A percentile compares a stretch with the other conserved stretches of the same genome.
phyloP scores from a whole-genome alignment of 92 coral and sea anemone genomes.

The Palythoa grandis region DNA sequence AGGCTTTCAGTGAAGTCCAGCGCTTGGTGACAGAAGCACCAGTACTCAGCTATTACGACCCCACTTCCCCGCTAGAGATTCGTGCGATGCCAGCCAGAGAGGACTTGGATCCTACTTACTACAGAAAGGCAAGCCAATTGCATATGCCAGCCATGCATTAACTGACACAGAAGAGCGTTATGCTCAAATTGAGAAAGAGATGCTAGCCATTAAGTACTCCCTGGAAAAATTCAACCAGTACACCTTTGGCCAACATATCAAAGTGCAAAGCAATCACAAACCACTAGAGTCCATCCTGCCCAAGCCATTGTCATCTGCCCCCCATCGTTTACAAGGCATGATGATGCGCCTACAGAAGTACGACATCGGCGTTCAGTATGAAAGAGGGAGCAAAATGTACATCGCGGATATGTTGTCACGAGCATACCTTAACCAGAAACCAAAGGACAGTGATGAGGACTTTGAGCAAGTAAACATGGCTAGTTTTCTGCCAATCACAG shows the following conservation, averaged over 20 bases:
- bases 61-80: neutral
- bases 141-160: neutral
- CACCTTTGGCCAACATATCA: neutral
- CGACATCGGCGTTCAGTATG: too few species aligned
- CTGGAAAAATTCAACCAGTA: neutral
- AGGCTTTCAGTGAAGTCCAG: neutral
- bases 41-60: too few species aligned
- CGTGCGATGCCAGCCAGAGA: slow-evolving; percentile 27
- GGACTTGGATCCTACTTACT: slow-evolving; percentile 26
- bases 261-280: slow-evolving; percentile 18
- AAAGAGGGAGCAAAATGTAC: too few species aligned
- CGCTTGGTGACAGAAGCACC: neutral
- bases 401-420: neutral
- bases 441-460: neutral
- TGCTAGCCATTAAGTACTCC: slow-evolving; percentile 26
- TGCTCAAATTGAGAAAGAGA: neutral
- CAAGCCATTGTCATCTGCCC: neutral
- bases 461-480: neutral
- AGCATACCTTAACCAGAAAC: slow-evolving; percentile 13
- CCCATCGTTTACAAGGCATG: neutral
- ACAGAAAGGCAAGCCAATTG: slow-evolving; percentile 5
- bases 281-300: neutral
- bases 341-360: too few species aligned
- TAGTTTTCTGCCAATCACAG: too few species aligned
- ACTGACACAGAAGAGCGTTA: slow-evolving; percentile 11